A percentile compares a stretch with the other conserved stretches of the same genome.
phyloP scores from a whole-genome alignment of 1,140 invertebrate species.

The Drosophila virilis region DNA sequence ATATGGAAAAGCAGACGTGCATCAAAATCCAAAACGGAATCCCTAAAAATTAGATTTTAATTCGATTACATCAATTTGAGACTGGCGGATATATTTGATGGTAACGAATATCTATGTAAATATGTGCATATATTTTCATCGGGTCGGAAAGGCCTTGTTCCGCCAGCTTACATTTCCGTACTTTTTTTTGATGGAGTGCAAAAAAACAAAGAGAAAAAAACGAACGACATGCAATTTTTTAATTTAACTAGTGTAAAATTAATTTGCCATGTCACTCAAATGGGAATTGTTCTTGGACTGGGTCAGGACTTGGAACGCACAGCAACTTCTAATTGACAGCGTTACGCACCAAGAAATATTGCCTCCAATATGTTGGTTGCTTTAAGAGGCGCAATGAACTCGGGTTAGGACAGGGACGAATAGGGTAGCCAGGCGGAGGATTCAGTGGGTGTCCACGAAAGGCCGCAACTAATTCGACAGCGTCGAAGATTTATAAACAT shows the following conservation, averaged over 20 bases:
- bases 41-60: no score
- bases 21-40: no score
- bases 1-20: no score
- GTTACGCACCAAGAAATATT: constrained; percentile 69
- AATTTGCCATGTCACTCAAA: constrained; percentile 49
- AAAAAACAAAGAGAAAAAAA: no score
- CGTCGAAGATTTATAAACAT: constrained; percentile 64
- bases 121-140: no score
- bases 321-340: constrained; percentile 69
- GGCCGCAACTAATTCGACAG: constrained; percentile 65
- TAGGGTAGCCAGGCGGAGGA: not conserved
- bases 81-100: no score
- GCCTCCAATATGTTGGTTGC: constrained; percentile 47
- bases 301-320: constrained; percentile 6
- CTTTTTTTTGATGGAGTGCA: no score
- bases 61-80: no score
- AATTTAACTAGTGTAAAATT: constrained; percentile 56
- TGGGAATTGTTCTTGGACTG: not conserved
- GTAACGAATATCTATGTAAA: no score
- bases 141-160: not conserved
- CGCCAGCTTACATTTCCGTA: no score
- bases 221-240: constrained; percentile 39
- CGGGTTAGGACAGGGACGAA: not conserved
- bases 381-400: constrained; percentile 9
- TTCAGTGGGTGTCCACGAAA: not conserved